Base-by-base conservation (phyloP, 2,797 vertebrate genomes). In the Perodicticus potto region DNA sequence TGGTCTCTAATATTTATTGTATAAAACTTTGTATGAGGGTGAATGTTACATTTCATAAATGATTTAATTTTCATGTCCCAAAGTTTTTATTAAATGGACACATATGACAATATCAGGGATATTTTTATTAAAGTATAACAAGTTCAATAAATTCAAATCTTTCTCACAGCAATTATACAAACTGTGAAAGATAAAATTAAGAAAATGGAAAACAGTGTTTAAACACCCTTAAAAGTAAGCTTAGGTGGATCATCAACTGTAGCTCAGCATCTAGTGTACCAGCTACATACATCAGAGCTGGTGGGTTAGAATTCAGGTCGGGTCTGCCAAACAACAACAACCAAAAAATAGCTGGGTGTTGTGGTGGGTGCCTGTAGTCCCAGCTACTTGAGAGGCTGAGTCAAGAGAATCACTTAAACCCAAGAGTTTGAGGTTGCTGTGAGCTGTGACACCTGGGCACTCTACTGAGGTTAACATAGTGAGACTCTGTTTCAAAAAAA, bases 1-100 rank as follows among this genome's bases (percentile, higher is more conserved):
- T 89, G 96, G 98, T 93, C 98, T 96, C 57, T 97, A 95, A 93
- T 98, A 97, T 98, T 98, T 98, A 95, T 95, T 98, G 88, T 95
- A 97, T 98, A 94, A 95, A 97, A 96, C 96, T 97, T 98, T 70
- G 98, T 98, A 98, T 98, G 97, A 97, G 27, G 37, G 17, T 84
- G 16, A 96, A 97, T 98, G 97, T 96, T 96, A 98, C 96, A 97
- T 90, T 98, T 97, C 97, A 96, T 94, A 97, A 95, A 98, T 92
- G 97, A 98, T 97, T 98, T 98, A 97, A 93, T 89, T 97, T 98
- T 98, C 86, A 95, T 96, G 91, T 98, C 96, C 82, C 94, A 91
- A 96, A 95, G 92, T 78, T 97, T 98, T 98, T 98, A 98, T 98
- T 98, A 98, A 98, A 98, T 89, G 90, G 70, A 2, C 88, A 96